These are phyloP conservation scores for Glyptemys insculpta DNA, from an alignment of 2,797 vertebrate species.

Conservation along the genomic window DNA sequence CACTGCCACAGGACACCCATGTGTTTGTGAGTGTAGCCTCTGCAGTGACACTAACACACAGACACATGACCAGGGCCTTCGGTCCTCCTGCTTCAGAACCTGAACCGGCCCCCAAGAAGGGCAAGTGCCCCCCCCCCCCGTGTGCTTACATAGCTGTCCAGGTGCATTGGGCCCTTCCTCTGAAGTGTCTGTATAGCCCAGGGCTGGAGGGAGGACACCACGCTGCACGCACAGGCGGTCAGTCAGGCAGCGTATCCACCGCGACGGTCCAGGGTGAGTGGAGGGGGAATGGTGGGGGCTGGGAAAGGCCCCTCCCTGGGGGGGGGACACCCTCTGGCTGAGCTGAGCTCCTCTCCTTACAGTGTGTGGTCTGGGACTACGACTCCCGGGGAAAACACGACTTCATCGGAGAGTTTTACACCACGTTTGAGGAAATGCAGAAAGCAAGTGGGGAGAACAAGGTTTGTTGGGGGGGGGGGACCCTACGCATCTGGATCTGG, in stretches of 20 bases:
- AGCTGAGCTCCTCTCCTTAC: neutral
- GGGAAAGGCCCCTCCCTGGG: neutral
- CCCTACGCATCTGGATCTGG: neutral
- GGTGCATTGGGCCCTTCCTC: too few species aligned
- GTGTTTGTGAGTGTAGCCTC: neutral
- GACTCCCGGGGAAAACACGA: slow-evolving; percentile 96
- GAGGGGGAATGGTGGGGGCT: neutral
- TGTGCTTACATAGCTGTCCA: neutral
- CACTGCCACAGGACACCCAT: neutral
- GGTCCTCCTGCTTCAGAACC: neutral
- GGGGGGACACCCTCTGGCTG: neutral
- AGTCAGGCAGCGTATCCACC: too few species aligned
- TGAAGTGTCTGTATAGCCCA: neutral
- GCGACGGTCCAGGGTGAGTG: too few species aligned
- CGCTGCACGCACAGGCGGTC: too few species aligned
- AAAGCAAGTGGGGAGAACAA: slow-evolving; percentile 89
- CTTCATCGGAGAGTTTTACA: slow-evolving; percentile 96
- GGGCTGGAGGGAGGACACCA: neutral
- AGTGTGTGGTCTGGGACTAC: slow-evolving; percentile 96
- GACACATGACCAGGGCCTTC: neutral
- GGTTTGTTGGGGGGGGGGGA: slow-evolving; percentile 77
- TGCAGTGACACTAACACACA: neutral
- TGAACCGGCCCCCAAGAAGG: neutral
- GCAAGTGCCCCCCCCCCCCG: neutral
- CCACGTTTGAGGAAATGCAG: slow-evolving; percentile 96